Conservation (phyloP, 2,797 vertebrate species). For the Acanthopagrus latus region DNA sequence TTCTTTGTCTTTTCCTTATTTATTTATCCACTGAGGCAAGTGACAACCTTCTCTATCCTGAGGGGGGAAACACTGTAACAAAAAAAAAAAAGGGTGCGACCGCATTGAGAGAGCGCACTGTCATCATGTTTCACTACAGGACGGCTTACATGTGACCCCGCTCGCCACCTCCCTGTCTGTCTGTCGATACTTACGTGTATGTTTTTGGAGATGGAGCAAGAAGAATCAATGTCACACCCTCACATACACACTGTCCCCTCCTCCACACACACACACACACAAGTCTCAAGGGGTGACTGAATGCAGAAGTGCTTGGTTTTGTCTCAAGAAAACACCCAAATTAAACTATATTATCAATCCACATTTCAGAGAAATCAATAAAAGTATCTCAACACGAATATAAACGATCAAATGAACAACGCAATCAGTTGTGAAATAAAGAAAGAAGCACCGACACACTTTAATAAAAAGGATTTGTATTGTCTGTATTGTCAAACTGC, state of each 20-base stretch:
- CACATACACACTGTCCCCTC: constrained; percentile 28
- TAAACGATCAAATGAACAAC: constrained; percentile 9
- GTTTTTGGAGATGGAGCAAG: constrained; percentile 84
- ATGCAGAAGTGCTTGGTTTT: constrained; percentile 2
- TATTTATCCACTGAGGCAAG: not conserved
- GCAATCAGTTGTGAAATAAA: constrained; percentile 32
- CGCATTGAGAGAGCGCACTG: constrained; percentile 78
- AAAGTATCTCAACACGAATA: not conserved
- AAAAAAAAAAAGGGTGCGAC: not conserved
- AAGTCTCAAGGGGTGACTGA: constrained; percentile 18
- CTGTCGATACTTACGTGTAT: constrained; percentile 85
- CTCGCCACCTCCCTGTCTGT: constrained; percentile 51
- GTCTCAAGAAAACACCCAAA: constrained; percentile 16
- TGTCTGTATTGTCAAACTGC: constrained; percentile 92
- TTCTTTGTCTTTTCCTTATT: not conserved
- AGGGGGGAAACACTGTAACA: not conserved
- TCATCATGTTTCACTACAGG: constrained; percentile 91
- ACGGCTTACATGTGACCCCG: constrained; percentile 88
- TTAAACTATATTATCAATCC: constrained; percentile 12
- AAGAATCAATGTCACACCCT: constrained; percentile 61
- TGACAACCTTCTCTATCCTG: not conserved
- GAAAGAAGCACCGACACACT: constrained; percentile 71
- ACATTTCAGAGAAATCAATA: constrained; percentile 30
- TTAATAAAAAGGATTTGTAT: constrained; percentile 89
- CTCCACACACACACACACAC: constrained; percentile 13